Evolutionary conservation across 1,140 invertebrate species (phyloP), one percentile per base, ranked within the genome.

Genomic region (Argopecten irradians): DNA sequence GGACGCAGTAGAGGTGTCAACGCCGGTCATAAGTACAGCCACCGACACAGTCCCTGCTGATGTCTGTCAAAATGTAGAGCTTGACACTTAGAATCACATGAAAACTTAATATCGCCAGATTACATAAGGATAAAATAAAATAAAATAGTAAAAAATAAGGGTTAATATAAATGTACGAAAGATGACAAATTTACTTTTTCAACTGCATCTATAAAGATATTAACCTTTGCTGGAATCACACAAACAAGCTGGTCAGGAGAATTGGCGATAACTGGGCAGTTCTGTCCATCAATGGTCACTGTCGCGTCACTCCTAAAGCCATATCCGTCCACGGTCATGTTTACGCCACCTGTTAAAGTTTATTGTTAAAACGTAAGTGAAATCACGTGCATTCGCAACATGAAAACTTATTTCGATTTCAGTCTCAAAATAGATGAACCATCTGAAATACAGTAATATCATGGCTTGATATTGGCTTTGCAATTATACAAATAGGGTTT

Each of bases 271-370:
- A 82, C 46, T 22, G 85, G 82, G 91, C 91, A 94, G 2, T 43
- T 22, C 14, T 41, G 84, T 34, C 91, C 89, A 36, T 89, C 93
- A 34, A 94, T 86, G n/a, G 87, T 88, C 11, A 93, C 90, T 11
- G 34, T 43, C 14, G 89, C 90, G n/a, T 88, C 84, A 34, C 41
- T 85, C 16, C 89, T 91, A 82, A 93, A 94, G 22, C 93, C 93
- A 82, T 90, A 89, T 22, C 93, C 93, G 82, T 86, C 90, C 34
- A 94, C 83, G 16, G 90, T 93, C 16, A 94, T 33, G 19, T 36
- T 28, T 32, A 91, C 71, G 28, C 93, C 93, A 89, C 92, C 92
- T 93, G 55, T 5, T 89, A 87, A 87, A 55, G 55, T n/a, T n/a
- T n/a, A n/a, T n/a, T n/a, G n/a, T 82, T 83, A 1, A 85, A 89